Base-by-base conservation (phyloP, 2,113 vertebrate genomes). In the Cygnus atratus region DNA sequence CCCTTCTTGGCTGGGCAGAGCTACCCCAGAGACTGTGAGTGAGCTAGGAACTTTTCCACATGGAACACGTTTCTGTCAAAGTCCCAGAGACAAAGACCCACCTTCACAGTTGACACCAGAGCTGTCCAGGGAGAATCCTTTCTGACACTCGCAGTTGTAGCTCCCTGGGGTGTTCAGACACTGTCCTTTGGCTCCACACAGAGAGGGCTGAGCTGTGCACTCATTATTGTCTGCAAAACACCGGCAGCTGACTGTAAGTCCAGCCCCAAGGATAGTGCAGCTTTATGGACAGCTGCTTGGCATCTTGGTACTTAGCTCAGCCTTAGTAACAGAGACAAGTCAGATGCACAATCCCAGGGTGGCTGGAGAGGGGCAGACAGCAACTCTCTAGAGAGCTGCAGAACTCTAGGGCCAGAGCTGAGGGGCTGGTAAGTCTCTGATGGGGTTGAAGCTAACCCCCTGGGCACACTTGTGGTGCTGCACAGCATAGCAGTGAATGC, bases 121-220 rank as follows among this genome's bases (percentile, higher is more conserved):
- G 91, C 22, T 97, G 96, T 99, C 99, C 97, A 99, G 96, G 19
- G 98, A 97, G 97, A 99, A 99, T 35, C 99, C 99, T 93, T 98
- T 99, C 65, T 98, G 96, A 93, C 99, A 99, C 85, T 99, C 99
- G 37, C 99, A 99, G 97, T 95, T 98, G 98, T 99, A 99, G 98
- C 99, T 99, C 28, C 99, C 99, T 0, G 98, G 99, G 0, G 98
- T 98, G 96, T 99, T 99, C 92, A 98, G 97, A 66, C 99, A 99
- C 73, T 97, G 97, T 2, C 98, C 99, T 10, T 96, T 98, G 48
- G 98, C 93, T 25, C 99, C 99, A 1, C 99, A 99, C 8, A 82
- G 96, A 1, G 87, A 98, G n/a, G 95, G 98, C 95, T 99, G 99
- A 61, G 93, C 93, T 0, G 95, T 93, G 89, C 99, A 99, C 93